phyloP scores from a whole-genome alignment of 2,113 vertebrate species.

The Ondatra zibethicus region DNA sequence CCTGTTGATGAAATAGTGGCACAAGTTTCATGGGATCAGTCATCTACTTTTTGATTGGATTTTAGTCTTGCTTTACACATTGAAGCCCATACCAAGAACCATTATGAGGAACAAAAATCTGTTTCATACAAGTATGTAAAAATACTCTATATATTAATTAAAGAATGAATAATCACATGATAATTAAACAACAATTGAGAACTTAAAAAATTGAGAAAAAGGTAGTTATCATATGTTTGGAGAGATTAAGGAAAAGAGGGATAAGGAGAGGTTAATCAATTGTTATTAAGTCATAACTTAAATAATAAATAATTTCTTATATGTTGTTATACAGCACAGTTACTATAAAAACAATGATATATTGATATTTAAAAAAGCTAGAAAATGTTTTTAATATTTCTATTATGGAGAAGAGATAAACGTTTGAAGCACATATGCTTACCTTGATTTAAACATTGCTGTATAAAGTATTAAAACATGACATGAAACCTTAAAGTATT shows the following conservation, averaged over 20 bases:
- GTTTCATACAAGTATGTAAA: not conserved
- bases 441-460: not conserved
- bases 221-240: not conserved
- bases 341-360: not conserved
- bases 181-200: not conserved
- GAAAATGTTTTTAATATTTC: too few relatives aligned
- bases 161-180: not conserved
- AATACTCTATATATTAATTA: not conserved
- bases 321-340: not conserved
- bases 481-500: not conserved
- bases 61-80: not conserved
- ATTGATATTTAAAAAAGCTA: not conserved
- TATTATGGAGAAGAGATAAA: not conserved
- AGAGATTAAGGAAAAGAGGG: not conserved
- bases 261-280: too few relatives aligned
- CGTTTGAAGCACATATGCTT: not conserved
- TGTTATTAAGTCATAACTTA: not conserved
- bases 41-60: not conserved
- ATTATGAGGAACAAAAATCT: not conserved
- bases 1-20: too few relatives aligned
- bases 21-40: not conserved
- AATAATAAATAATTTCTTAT: not conserved
- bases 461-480: not conserved
- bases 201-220: not conserved
- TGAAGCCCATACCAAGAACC: not conserved